phyloP scores from a whole-genome alignment of 2,797 vertebrate species.

The Malacoraja senta region DNA sequence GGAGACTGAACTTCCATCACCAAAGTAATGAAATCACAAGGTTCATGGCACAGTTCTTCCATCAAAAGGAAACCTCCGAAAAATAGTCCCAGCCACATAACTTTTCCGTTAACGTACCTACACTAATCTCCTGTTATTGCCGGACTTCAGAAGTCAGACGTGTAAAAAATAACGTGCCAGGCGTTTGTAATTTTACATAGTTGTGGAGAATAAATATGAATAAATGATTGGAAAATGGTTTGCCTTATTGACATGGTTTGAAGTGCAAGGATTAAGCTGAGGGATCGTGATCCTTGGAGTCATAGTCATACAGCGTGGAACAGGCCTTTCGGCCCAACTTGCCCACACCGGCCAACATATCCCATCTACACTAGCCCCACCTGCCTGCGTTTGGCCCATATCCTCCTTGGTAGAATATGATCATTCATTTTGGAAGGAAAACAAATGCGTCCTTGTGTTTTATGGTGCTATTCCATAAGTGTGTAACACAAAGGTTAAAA shows the following conservation, averaged over 20 bases:
- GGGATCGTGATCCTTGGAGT: not conserved
- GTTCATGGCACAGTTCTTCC: not conserved
- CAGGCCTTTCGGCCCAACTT: too few species aligned
- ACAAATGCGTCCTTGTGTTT: not conserved
- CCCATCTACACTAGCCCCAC: too few species aligned
- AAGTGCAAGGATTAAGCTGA: not conserved
- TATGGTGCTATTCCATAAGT: not conserved
- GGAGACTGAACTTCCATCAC: conserved; percentile 28
- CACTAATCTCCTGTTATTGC: not conserved
- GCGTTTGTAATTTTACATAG: too few species aligned
- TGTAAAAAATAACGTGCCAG: not conserved
- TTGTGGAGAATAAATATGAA: not conserved
- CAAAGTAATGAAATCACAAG: conserved; percentile 26
- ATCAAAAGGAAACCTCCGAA: not conserved
- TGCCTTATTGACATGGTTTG: not conserved
- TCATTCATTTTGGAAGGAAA: not conserved
- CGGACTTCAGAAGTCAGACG: not conserved
- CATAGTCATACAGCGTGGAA: too few species aligned
- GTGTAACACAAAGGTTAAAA: not conserved
- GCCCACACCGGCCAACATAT: too few species aligned
- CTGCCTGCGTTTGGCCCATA: too few species aligned
- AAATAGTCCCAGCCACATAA: not conserved
- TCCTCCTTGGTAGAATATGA: not conserved
- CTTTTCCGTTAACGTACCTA: not conserved
- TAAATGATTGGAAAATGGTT: not conserved